Evolutionary conservation across 2,888 invertebrate species (phyloP).

Genomic region (Phasia obesa): DNA sequence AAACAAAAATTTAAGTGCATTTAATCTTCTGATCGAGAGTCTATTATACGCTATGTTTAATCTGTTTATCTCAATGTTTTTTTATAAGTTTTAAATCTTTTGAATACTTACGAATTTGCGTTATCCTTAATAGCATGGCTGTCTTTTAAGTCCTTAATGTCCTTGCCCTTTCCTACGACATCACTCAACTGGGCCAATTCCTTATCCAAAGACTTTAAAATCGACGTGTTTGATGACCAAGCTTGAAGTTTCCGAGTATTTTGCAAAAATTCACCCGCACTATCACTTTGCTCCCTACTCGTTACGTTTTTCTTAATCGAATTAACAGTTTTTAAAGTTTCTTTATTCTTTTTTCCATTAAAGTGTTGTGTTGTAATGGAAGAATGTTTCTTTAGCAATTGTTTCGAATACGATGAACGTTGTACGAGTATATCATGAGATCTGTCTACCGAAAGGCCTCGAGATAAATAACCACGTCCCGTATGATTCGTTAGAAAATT

Average conservation of each 20-base stretch:
- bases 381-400: conserved; percentile 37
- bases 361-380: not conserved
- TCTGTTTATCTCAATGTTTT: too few relatives aligned
- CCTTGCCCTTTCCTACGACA: conserved; percentile 43
- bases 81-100: not conserved
- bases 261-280: conserved; percentile 6
- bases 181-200: conserved; percentile 69
- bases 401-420: conserved; percentile 70
- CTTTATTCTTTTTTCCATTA: conserved; percentile 29
- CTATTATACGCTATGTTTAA: too few relatives aligned
- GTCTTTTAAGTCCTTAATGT: conserved; percentile 39
- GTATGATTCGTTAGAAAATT: conserved; percentile 15
- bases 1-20: too few relatives aligned
- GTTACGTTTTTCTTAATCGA: conserved; percentile 38
- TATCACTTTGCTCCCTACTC: conserved; percentile 13
- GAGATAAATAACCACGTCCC: conserved; percentile 74
- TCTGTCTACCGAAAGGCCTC: conserved; percentile 77
- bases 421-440: conserved; percentile 77
- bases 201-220: conserved; percentile 72
- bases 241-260: conserved; percentile 70
- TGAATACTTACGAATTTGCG: conserved; percentile 34
- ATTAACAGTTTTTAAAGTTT: conserved; percentile 31
- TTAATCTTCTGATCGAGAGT: too few relatives aligned
- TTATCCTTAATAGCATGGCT: conserved; percentile 1
- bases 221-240: conserved; percentile 77